Evolutionary conservation across 1,140 invertebrate species (phyloP), one percentile per base, ranked within the genome.

Genomic region (Ceratitis capitata): DNA sequence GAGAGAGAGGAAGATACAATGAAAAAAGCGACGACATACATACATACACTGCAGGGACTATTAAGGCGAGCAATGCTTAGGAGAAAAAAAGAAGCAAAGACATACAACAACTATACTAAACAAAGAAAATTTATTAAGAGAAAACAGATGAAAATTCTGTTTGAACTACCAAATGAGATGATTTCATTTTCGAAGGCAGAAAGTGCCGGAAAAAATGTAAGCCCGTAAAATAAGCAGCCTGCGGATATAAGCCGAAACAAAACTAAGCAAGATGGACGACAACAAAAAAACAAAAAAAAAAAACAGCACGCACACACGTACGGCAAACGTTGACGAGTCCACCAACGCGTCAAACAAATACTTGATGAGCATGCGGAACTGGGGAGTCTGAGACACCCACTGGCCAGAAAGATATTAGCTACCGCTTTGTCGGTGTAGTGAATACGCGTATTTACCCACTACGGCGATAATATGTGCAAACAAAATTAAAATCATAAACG

Each of bases 131-230:
- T n/a, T 29, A 47, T 47, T 29, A 32, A 69, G 26, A 6, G 64
- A 51, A 35, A 69, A 74, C 23, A 47, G 64, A 9, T 14, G 32
- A 74, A 53, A 29, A 49, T 16, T 26, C 61, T 64, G 56, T 84
- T 64, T 64, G 42, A 84, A 84, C 83, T 84, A 58, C 7, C 53
- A 69, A 64, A 84, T 84, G 53, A 61, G 39, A 69, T 64, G 83
- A 84, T 84, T 84, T 84, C 32, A 84, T 84, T 64, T 64, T 84
- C 53, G 35, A 16, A 19, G 61, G 26, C 26, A 42, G 45, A 84
- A 64, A 12, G 56, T n/a, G n/a, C n/a, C n/a, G n/a, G n/a, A n/a
- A n/a, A n/a, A n/a, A n/a, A n/a, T n/a, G n/a, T n/a, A 3, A 51
- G 5, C 45, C n/a, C n/a, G n/a, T n/a, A 26, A 26, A 3, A 16